Base-by-base conservation (phyloP, 2,888 invertebrate genomes). In the Yponomeuta sedellus region DNA sequence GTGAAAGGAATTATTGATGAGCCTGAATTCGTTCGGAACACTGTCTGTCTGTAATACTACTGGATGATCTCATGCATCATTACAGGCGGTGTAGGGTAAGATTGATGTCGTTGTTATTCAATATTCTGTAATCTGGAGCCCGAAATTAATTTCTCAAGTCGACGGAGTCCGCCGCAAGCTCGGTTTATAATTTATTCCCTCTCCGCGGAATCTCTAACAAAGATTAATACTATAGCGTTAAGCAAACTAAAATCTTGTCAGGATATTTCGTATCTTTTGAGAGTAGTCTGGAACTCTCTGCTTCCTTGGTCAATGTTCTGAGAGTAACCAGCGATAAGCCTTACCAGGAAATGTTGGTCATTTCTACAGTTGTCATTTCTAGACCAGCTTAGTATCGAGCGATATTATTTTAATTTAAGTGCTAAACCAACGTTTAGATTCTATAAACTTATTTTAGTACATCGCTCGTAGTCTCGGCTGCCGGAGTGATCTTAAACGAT, bases 81-180 rank as follows among this genome's bases (percentile, higher is more conserved):
- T 34, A 34, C 6, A 34, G 16, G 19, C 16, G 3, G 19, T n/a
- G 34, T 62, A 25, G 34, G 19, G 8, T 52, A 52, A 28, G 62
- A 62, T 62, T 62, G 62, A 62, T 64, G 44, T 64, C 19, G 20
- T 44, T 28, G 56, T 52, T 52, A 22, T 64, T 34, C 10, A 28
- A 64, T 64, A 52, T 44, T 64, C 52, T 39, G 5, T 34, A 20
- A 22, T 64, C 19, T n/a, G 0, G 34, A 22, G n/a, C 10, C 67
- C 66, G 61, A 70, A 70, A 72, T 70, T 72, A 72, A 73, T 71
- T 71, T 70, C 68, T 52, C 44, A 52, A 16, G 44, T 12, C 44
- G 16, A 68, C 67, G 66, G 67, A 62, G 66, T 61, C 57, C 66
- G 68, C 71, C 71, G 57, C 71, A 65, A 61, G 59, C 64, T 66